Evolutionary conservation across 2,888 invertebrate genomes (phyloP).

Genomic region (Euplagia quadripunctaria): DNA sequence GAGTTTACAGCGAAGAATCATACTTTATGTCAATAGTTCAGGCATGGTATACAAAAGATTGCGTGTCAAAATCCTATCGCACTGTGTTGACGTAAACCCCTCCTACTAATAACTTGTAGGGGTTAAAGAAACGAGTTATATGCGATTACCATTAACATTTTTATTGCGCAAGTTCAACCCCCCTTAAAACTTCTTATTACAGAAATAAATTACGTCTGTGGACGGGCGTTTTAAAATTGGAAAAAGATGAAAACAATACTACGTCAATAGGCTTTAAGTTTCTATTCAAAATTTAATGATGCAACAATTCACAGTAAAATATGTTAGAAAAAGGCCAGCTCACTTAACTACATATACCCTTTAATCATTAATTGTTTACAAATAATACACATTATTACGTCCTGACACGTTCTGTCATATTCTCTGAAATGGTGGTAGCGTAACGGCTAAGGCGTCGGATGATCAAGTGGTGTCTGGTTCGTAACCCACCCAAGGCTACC

Average conservation of each 20-base stretch:
- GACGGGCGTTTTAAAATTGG: neutral
- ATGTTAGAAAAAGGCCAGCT: too few relatives aligned
- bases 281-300: neutral
- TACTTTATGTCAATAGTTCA: neutral
- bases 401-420: neutral
- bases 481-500: too few relatives aligned
- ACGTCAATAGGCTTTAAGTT: neutral
- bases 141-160: neutral
- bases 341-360: too few relatives aligned
- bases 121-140: neutral
- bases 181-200: neutral
- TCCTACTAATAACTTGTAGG: neutral
- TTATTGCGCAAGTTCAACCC: neutral
- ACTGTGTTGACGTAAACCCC: neutral
- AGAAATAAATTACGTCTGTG: neutral
- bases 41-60: neutral
- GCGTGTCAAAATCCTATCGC: neutral
- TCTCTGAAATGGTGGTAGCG: too few relatives aligned
- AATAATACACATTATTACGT: neutral
- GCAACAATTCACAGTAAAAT: neutral
- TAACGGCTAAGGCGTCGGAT: too few relatives aligned
- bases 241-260: neutral
- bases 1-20: neutral
- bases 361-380: too few relatives aligned
- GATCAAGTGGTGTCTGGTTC: too few relatives aligned